These are phyloP conservation scores for Plodia interpunctella DNA, from an alignment of 1,140 invertebrate species.

Conservation along the genomic window DNA sequence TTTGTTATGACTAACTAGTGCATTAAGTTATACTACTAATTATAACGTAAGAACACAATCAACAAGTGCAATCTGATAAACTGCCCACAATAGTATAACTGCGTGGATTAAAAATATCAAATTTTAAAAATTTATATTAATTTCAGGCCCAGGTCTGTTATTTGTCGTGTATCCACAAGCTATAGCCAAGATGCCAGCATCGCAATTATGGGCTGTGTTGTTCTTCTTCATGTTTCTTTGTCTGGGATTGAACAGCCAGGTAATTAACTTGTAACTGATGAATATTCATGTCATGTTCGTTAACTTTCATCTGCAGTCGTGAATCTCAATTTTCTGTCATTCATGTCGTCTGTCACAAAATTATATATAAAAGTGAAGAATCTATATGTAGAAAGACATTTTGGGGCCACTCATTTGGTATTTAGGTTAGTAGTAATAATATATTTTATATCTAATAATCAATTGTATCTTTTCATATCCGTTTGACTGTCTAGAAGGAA, in stretches of 20 bases:
- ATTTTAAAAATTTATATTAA: neutral
- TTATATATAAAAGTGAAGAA: conserved; percentile 15
- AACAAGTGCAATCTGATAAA: no score
- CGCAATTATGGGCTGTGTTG: conserved; percentile 90
- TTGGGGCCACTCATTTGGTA: no score
- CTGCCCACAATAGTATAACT: no score
- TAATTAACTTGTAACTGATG: conserved; percentile 54
- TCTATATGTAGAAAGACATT: neutral
- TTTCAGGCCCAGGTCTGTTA: conserved; percentile 89
- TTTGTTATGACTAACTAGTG: no score
- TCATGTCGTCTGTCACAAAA: conserved; percentile 13
- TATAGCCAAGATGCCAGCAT: conserved; percentile 91
- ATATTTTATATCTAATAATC: no score
- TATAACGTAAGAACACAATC: no score
- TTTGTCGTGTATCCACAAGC: conserved; percentile 95
- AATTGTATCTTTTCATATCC: no score
- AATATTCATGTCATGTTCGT: conserved; percentile 2
- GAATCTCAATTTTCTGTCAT: neutral
- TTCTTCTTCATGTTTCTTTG: conserved; percentile 95
- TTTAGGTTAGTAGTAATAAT: no score
- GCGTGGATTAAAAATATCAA: conserved; percentile 1
- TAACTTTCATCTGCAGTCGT: neutral
- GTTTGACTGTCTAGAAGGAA: no score
- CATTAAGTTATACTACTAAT: no score
- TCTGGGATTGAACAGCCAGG: conserved; percentile 93